Evolutionary conservation across 2,113 vertebrate species (phyloP).

Genomic region (Montifringilla adamsi): DNA sequence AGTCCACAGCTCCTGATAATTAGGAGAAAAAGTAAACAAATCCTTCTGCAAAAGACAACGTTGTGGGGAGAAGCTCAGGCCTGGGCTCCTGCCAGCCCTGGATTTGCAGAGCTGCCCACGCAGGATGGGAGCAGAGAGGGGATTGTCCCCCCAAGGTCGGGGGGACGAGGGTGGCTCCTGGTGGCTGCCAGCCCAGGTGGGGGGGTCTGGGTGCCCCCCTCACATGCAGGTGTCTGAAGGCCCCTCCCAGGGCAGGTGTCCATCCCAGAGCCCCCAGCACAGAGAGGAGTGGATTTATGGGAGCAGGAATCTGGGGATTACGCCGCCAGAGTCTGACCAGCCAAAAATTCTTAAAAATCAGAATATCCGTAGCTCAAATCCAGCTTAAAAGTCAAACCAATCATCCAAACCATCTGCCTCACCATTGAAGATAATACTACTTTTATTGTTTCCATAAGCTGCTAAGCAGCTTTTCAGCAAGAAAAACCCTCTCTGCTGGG

Average conservation of each 20-base stretch:
- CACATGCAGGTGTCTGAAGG: neutral
- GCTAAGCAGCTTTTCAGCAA: slow-evolving; percentile 62
- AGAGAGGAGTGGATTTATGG: neutral
- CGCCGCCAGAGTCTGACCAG: neutral
- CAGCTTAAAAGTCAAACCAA: slow-evolving; percentile 70
- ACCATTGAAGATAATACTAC: slow-evolving; percentile 49
- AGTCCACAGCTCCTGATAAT: neutral
- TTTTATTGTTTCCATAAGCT: slow-evolving; percentile 70
- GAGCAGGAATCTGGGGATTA: slow-evolving; percentile 39
- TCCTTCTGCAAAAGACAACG: neutral
- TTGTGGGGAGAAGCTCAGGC: neutral
- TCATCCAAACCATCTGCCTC: slow-evolving; percentile 67
- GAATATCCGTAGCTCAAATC: slow-evolving; percentile 65
- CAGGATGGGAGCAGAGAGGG: neutral
- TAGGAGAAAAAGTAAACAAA: neutral
- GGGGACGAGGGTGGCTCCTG: neutral
- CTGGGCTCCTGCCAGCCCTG: neutral
- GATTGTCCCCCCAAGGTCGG: neutral
- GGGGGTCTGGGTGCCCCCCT: neutral
- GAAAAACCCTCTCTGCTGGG: slow-evolving; percentile 32
- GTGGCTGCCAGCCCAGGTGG: neutral
- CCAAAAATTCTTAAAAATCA: slow-evolving; percentile 62
- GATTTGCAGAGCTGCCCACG: neutral
- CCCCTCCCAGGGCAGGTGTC: neutral
- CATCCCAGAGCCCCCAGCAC: fast-evolving